phyloP scores from a whole-genome alignment of 1,140 invertebrate species.

The Meloidogyne chitwoodi region DNA sequence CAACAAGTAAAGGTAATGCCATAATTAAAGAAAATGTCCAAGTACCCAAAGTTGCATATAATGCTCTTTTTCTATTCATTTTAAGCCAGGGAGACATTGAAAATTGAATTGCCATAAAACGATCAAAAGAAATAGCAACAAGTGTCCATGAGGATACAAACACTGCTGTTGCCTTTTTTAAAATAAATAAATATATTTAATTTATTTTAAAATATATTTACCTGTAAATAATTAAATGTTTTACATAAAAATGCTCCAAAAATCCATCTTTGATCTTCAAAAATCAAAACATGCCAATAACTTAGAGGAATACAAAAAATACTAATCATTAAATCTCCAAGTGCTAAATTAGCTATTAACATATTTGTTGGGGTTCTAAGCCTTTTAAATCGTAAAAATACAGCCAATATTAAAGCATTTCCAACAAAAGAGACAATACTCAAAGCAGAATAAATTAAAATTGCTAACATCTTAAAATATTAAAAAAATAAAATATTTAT shows the following conservation, averaged over 20 bases:
- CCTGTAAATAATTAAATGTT: conserved; percentile 52
- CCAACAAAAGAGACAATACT: conserved; percentile 53
- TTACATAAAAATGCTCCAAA: conserved; percentile 55
- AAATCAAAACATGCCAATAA: conserved; percentile 59
- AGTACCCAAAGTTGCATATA: conserved; percentile 47
- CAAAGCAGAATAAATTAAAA: conserved; percentile 49
- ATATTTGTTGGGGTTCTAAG: conserved; percentile 56
- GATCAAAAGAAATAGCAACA: conserved; percentile 54
- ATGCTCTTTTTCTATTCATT: conserved; percentile 43
- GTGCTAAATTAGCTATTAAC: conserved; percentile 43
- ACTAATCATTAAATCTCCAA: conserved; percentile 50
- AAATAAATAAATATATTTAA: background rate
- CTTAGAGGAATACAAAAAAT: conserved; percentile 56
- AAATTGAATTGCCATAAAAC: conserved; percentile 54
- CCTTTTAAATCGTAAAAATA: conserved; percentile 54
- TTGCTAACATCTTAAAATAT: conserved; percentile 48
- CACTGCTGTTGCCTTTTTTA: conserved; percentile 49
- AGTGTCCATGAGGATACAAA: conserved; percentile 58
- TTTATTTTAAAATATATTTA: background rate
- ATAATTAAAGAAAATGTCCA: conserved; percentile 57
- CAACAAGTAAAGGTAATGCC: conserved; percentile 55
- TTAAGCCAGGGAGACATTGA: conserved; percentile 49
- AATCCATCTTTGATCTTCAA: conserved; percentile 59
- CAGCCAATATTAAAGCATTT: conserved; percentile 53
- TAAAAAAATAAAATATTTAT: background rate